Evolutionary conservation across 1,140 invertebrate species (phyloP), one percentile per base, ranked within the genome.

Genomic region (Dryas iulia): DNA sequence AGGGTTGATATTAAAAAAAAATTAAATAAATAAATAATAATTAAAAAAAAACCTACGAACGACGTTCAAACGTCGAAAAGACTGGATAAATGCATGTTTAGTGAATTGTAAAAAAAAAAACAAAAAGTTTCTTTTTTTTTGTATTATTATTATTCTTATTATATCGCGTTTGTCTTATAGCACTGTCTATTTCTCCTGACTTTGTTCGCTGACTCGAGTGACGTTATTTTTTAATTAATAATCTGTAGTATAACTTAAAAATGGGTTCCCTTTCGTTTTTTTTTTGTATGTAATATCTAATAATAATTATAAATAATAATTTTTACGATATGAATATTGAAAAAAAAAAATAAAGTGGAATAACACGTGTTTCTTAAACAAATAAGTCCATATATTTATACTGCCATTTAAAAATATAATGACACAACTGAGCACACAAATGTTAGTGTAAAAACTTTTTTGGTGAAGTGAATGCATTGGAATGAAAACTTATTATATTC

Each of bases 341-440:
- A n/a, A n/a, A n/a, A n/a, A n/a, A n/a, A n/a, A n/a, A n/a, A n/a
- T n/a, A n/a, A 47, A 18, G 39, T 47, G 39, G 21, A 8, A 18
- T 21, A 47, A 21, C 39, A 18, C 66, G 66, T 59, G n/a, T 60
- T 61, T 67, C n/a, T 35, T 54, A 12, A 63, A n/a, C n/a, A 39
- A 47, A 21, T 47, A 47, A 21, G 39, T 47, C 39, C 39, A 47
- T 47, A 21, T 47, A 47, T 47, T 47, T 47, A 59, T 67, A 67
- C 66, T 67, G 66, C 66, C 66, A 67, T 24, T 56, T 61, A n/a
- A 30, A 33, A 67, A 59, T 11, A 52, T 61, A 23, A 67, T 66
- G 65, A 66, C 65, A 66, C 57, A 66, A 66, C 28, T 10, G 25
- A 59, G 28, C 66, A 67, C 66, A 67, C 66, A 67, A 67, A 61